Base-by-base conservation (phyloP, 2,888 invertebrate genomes). In the Cosmia trapezina region DNA sequence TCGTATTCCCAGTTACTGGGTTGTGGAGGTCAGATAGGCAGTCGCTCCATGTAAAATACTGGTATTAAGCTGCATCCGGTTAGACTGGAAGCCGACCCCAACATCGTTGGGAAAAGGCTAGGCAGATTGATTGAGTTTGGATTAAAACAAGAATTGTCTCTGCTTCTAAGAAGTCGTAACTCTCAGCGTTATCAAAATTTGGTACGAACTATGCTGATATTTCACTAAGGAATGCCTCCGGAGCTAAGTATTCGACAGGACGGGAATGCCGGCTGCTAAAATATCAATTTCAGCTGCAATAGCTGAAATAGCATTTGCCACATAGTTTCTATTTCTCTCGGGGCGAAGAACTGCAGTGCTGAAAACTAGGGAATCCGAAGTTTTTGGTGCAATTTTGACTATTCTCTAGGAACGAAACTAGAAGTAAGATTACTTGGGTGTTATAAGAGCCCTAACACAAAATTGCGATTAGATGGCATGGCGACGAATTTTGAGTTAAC, bases 301-400 rank as follows among this genome's bases (percentile, higher is more conserved):
- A 41, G 28, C 54, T 43, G 41, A 51, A 56, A 63, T 56, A 62
- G 12, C 51, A 61, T 67, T 74, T 70, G 66, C 54, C 45, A 65
- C 49, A 64, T 67, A 75, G 83, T 83, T 75, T 59, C 11, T 70
- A 57, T 64, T 57, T 41, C 81, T 74, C 70, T 47, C 7, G 67
- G 60, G 76, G 28, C 11, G 4, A 49, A 54, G 47, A 56, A 37
- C 70, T 75, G 76, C 83, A 83, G 53, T 67, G 59, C 19, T 65
- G 33, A 41, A 69, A 59, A 69, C 51, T 57, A 5, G 53, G 12
- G 14, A 49, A 49, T 43, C 4, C 11, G 2, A 77, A 65, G 61
- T 70, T 62, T 76, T 54, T 59, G 59, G 37, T 49, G 81, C 63
- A 64, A 69, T 45, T 49, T 22, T 19, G 7, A 33, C 4, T 62